Evolutionary conservation across 2,113 vertebrate genomes (phyloP).

Genomic region (Zosterops pallidus): DNA sequence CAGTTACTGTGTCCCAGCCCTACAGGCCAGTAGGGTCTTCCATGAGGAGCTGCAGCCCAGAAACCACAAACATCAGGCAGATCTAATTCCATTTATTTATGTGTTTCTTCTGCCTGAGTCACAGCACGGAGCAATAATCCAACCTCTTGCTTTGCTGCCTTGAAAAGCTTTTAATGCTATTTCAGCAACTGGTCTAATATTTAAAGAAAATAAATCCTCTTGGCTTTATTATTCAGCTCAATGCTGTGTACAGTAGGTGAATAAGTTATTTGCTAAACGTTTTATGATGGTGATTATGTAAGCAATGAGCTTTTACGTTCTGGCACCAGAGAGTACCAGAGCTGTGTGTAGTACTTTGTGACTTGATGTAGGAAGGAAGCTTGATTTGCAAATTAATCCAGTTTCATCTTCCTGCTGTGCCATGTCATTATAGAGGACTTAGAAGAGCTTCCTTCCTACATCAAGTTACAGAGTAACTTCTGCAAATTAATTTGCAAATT

Average conservation of each 20-base stretch:
- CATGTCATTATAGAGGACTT: background rate
- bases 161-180: conserved; percentile 41
- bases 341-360: background rate
- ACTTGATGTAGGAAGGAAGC: conserved; percentile 1
- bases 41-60: background rate
- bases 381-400: conserved; percentile 45
- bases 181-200: background rate
- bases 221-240: conserved; percentile 17
- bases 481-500: conserved; percentile 33
- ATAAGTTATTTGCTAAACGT: conserved; percentile 43
- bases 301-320: conserved; percentile 30
- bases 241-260: background rate
- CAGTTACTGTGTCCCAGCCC: background rate
- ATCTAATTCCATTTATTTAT: background rate
- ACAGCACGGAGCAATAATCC: background rate
- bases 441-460: conserved; percentile 12
- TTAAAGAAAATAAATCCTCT: conserved; percentile 38
- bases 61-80: background rate
- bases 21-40: background rate
- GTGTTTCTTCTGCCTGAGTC: background rate
- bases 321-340: background rate
- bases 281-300: conserved; percentile 32
- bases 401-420: conserved; percentile 27
- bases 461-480: background rate
- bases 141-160: background rate